Percentiles rank a stretch among this genome's conserved stretches.
These are phyloP conservation scores for Pampusana beccarii DNA, from an alignment of 2,113 vertebrate species.

Conservation along the genomic window DNA sequence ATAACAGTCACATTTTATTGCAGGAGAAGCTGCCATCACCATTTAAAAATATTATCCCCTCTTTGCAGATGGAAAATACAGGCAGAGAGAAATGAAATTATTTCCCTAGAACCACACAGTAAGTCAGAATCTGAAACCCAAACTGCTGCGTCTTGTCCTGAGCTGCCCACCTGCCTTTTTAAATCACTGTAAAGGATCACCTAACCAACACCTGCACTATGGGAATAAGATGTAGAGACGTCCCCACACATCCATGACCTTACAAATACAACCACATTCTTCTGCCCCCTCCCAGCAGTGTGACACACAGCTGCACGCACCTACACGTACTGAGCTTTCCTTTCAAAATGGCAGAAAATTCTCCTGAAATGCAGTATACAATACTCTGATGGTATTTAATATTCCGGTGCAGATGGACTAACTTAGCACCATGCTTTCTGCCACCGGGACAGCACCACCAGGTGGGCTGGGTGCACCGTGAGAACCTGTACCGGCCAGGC, in stretches of 20 bases:
- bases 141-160: too few species aligned
- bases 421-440: background rate
- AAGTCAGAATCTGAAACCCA: background rate
- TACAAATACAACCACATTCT: too few species aligned
- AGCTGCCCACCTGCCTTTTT: too few species aligned
- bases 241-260: too few species aligned
- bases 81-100: background rate
- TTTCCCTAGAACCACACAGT: background rate
- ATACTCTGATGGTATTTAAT: background rate
- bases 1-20: background rate
- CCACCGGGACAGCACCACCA: background rate
- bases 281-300: background rate
- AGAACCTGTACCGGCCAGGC: too few species aligned
- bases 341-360: background rate
- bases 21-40: background rate
- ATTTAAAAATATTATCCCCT: background rate
- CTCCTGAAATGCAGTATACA: too few species aligned
- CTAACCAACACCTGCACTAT: too few species aligned
- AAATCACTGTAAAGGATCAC: too few species aligned
- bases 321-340: too few species aligned
- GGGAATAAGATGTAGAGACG: too few species aligned
- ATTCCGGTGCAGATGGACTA: background rate
- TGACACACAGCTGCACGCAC: fast-evolving
- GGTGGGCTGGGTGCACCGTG: background rate
- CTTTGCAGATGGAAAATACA: background rate